Conservation (phyloP, 2,113 vertebrate species). For the Anarrhichthys ocellatus region DNA sequence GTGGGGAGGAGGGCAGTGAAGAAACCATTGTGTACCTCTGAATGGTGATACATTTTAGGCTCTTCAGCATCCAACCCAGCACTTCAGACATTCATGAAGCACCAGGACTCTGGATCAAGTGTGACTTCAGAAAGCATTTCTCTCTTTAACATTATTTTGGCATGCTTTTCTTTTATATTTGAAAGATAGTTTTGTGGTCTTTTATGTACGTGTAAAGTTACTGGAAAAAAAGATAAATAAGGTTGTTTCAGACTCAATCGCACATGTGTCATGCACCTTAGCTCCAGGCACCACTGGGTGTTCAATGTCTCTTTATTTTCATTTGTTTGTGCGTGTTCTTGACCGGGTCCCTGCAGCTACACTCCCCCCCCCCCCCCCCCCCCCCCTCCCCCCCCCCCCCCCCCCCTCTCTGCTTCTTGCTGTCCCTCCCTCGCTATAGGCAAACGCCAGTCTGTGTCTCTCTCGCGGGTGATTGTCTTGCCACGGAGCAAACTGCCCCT, state of each 20-base stretch:
- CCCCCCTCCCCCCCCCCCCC: neutral
- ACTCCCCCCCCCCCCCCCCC: neutral
- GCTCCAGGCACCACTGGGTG: conserved; percentile 39
- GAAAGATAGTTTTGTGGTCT: neutral
- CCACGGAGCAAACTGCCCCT: conserved; percentile 33
- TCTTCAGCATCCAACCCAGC: neutral
- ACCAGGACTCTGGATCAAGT: neutral
- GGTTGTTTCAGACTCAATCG: conserved; percentile 25
- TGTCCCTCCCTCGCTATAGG: conserved; percentile 13
- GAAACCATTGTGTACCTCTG: conserved; percentile 96
- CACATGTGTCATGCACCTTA: conserved; percentile 63
- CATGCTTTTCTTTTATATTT: conserved; percentile 14
- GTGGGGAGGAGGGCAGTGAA: conserved; percentile 81
- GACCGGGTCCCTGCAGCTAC: conserved; percentile 27
- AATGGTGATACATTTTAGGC: conserved; percentile 55
- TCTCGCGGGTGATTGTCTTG: conserved; percentile 38
- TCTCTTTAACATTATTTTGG: neutral
- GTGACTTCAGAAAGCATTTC: conserved; percentile 22
- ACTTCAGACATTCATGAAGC: conserved; percentile 2
- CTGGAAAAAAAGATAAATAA: conserved; percentile 27
- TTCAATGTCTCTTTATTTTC: conserved; percentile 33
- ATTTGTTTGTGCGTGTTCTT: conserved; percentile 18
- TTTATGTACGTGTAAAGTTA: conserved; percentile 15
- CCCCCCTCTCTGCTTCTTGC: neutral
- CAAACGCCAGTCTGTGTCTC: conserved; percentile 32